Evolutionary conservation across 2,888 invertebrate species (phyloP), one percentile per base, ranked within the genome.

Genomic region (Augochlorella aurata): DNA sequence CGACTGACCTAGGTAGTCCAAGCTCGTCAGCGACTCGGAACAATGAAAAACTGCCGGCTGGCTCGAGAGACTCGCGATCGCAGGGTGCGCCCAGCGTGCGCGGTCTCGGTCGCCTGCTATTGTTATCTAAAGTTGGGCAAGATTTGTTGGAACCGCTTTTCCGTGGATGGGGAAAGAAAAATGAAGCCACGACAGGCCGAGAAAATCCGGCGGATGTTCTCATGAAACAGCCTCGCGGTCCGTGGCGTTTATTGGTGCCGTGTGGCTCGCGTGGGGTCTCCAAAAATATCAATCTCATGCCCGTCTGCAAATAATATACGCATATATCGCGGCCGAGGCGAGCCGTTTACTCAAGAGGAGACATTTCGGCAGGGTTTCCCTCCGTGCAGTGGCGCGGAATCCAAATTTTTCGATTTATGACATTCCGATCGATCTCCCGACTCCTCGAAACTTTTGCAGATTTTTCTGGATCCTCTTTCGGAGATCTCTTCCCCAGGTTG

Each of bases 211-310:
- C 75, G 81, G 67, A 81, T 82, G 78, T 87, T 82, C 74, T 80
- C 79, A 58, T 76, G 82, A 80, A 83, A 81, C 83, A 70, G 63
- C 79, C 79, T 83, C 77, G 75, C 82, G 83, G 75, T 77, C 72
- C 85, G 79, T 58, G 84, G 77, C 85, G 85, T 87, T 87, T 85
- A 83, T 90, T 93, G 92, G 93, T 93, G 92, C 92, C 93, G 93
- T 92, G 93, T 91, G 92, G 89, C 88, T 88, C 89, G 89, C 89
- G 91, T 90, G 88, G 90, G 89, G 89, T 89, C 90, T 92, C 92
- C 92, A 87, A 92, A 93, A 93, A 93, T 93, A 93, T 92, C 91
- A 92, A 92, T 91, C 92, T 91, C 89, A 84, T 83, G 85, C 89
- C 75, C 87, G 87, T 88, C 86, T 87, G 85, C 89, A 89, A 91